Evolutionary conservation across 2,888 invertebrate genomes (phyloP).

Genomic region (Ormyrus rosae): DNA sequence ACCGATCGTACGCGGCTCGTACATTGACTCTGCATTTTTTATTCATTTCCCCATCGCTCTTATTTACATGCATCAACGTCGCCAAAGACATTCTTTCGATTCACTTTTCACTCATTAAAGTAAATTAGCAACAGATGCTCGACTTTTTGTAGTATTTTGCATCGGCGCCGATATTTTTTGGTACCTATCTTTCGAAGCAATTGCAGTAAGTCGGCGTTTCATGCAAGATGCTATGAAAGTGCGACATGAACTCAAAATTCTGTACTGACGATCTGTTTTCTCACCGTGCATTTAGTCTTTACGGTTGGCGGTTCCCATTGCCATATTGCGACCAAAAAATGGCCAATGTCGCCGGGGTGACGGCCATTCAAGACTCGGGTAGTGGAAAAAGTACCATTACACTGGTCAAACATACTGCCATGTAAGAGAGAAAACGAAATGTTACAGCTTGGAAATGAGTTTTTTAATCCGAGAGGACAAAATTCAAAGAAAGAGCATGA

Average conservation of each 20-base stretch:
- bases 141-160: slow-evolving; percentile 16
- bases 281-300: slow-evolving; percentile 82
- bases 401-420: slow-evolving; percentile 75
- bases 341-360: slow-evolving; percentile 77
- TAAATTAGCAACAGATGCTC: neutral
- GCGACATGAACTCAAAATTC: slow-evolving; percentile 19
- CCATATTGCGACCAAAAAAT: slow-evolving; percentile 96
- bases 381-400: slow-evolving; percentile 76
- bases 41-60: slow-evolving; percentile 47
- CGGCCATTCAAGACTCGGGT: slow-evolving; percentile 75
- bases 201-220: neutral
- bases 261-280: slow-evolving; percentile 50
- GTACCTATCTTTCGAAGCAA: neutral
- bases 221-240: slow-evolving; percentile 15
- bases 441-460: slow-evolving; percentile 23
- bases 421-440: slow-evolving; percentile 69
- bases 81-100: slow-evolving; percentile 21
- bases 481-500: slow-evolving; percentile 66
- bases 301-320: slow-evolving; percentile 97
- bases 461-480: neutral
- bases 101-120: slow-evolving; percentile 19
- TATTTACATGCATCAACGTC: slow-evolving; percentile 41
- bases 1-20: slow-evolving; percentile 37
- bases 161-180: neutral
- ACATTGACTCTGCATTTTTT: slow-evolving; percentile 59